These are phyloP conservation scores for Rugalucina vietnamica DNA, from an alignment of 2,888 invertebrate species.

Conservation along the genomic window DNA sequence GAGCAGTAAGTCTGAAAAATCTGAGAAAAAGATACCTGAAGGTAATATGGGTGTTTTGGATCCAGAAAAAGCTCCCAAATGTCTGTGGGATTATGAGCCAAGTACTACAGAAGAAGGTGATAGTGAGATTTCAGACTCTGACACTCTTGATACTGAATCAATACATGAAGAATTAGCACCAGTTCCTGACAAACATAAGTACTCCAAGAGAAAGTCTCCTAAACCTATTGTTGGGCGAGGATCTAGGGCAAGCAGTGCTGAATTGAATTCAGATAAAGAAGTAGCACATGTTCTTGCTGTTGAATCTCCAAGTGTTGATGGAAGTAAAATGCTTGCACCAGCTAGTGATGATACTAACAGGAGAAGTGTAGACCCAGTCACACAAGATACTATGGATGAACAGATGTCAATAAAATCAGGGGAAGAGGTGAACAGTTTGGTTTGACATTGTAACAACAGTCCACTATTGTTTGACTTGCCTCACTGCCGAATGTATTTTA, in stretches of 20 bases:
- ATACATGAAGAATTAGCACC: slow-evolving; percentile 44
- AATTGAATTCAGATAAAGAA: slow-evolving; percentile 57
- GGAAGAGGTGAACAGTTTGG: slow-evolving; percentile 52
- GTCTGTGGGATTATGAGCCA: slow-evolving; percentile 61
- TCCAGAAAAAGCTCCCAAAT: slow-evolving; percentile 41
- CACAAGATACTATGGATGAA: slow-evolving; percentile 59
- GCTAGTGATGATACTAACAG: slow-evolving; percentile 27
- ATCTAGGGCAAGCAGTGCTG: background rate
- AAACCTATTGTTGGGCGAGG: background rate
- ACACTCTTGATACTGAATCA: slow-evolving; percentile 51
- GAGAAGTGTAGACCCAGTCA: slow-evolving; percentile 50
- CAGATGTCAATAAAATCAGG: slow-evolving; percentile 40
- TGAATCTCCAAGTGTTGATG: slow-evolving; percentile 44
- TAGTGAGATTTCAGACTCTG: slow-evolving; percentile 39
- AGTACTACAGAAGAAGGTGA: slow-evolving; percentile 55
- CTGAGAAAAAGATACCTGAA: slow-evolving; percentile 15
- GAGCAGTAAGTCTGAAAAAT: slow-evolving; percentile 25
- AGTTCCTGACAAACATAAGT: slow-evolving; percentile 12
- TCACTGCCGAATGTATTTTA: no score
- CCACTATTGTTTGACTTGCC: no score
- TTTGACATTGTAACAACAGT: background rate
- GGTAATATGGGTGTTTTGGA: background rate
- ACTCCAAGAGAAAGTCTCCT: background rate
- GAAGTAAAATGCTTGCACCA: slow-evolving; percentile 14
- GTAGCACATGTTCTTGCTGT: slow-evolving; percentile 62